Percentiles rank a stretch among this genome's conserved stretches.
Evolutionary conservation across 2,113 vertebrate genomes (phyloP).

Genomic region (Thermophis baileyi): DNA sequence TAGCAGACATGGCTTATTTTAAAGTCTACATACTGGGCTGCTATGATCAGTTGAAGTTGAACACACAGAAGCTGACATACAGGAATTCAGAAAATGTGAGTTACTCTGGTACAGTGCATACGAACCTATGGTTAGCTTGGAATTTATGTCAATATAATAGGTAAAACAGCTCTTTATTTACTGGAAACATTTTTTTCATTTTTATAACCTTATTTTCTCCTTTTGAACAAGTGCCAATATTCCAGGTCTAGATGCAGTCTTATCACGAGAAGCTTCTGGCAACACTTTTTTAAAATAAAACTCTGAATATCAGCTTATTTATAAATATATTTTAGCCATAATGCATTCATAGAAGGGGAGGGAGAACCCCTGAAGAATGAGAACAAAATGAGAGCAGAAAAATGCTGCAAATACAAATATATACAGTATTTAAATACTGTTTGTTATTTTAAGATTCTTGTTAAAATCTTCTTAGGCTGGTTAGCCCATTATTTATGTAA

Average conservation of each 20-base stretch:
- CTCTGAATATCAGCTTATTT: slow-evolving; percentile 1
- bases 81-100: background rate
- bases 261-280: background rate
- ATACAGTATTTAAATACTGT: background rate
- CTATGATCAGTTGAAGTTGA: background rate
- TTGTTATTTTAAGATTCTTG: background rate
- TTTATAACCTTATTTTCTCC: background rate
- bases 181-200: background rate
- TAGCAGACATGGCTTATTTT: background rate
- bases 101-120: background rate
- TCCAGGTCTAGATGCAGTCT: background rate
- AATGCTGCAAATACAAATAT: background rate
- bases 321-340: background rate
- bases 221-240: background rate
- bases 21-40: background rate
- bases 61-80: background rate
- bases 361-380: background rate
- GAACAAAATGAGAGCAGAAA: background rate
- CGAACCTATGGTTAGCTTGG: background rate
- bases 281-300: background rate
- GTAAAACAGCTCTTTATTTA: background rate
- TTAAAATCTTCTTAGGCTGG: background rate
- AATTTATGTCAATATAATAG: background rate
- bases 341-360: background rate
- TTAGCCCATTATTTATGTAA: background rate